Evolutionary conservation across 2,888 invertebrate species (phyloP).

Genomic region (Branchellion lobata): DNA sequence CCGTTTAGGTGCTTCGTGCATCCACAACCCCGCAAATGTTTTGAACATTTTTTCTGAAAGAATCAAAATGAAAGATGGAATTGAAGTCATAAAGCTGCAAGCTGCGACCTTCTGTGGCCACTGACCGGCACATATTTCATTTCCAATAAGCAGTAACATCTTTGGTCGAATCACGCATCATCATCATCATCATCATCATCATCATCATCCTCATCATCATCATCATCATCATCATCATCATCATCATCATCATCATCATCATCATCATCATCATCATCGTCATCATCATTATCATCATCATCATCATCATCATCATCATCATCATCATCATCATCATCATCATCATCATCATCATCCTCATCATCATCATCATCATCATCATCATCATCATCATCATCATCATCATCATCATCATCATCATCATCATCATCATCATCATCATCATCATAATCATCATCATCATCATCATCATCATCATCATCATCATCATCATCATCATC

Average conservation of each 20-base stretch:
- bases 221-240: neutral
- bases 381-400: slow-evolving; percentile 35
- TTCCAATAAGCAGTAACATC: no score
- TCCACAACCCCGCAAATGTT: no score
- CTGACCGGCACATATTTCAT: no score
- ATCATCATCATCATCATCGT: slow-evolving; percentile 36
- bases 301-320: slow-evolving; percentile 42
- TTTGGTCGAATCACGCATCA: neutral
- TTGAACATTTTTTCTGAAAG: no score
- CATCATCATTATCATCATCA: slow-evolving; percentile 40
- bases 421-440: slow-evolving; percentile 37
- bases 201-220: no score
- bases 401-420: slow-evolving; percentile 33
- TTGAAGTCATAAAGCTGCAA: no score
- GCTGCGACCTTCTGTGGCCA: no score
- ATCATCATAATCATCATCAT: no score
- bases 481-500: neutral
- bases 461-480: slow-evolving; percentile 12
- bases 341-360: no score
- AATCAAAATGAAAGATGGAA: no score
- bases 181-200: slow-evolving; percentile 33
- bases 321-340: slow-evolving; percentile 23
- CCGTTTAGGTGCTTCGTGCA: no score
- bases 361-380: no score
- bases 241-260: slow-evolving; percentile 9